These are phyloP conservation scores for Lepidothrix coronata DNA, from an alignment of 2,113 vertebrate species.

Conservation along the genomic window DNA sequence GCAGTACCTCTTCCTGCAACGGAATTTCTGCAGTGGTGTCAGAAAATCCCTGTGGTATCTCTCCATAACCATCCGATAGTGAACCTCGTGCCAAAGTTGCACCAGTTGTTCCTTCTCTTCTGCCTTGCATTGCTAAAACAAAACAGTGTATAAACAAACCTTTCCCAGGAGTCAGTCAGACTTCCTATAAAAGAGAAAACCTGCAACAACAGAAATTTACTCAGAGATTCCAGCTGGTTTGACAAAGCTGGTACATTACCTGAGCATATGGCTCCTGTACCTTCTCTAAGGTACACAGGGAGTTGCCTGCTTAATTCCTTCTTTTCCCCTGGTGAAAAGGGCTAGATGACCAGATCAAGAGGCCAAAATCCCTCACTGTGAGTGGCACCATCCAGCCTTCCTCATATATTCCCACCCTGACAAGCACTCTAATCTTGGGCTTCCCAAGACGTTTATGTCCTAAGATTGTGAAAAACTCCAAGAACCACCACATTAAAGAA, in stretches of 20 bases:
- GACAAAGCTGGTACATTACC: not conserved
- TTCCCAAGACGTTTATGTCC: not conserved
- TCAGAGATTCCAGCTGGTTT: not conserved
- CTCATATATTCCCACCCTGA: not conserved
- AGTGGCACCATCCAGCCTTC: not conserved
- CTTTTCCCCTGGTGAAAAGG: not conserved
- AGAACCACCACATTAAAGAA: not conserved
- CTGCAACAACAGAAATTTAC: not conserved
- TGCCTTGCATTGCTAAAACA: slow-evolving; percentile 44
- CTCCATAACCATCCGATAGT: slow-evolving; percentile 51
- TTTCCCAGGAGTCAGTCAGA: not conserved
- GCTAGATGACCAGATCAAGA: not conserved
- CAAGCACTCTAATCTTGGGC: not conserved
- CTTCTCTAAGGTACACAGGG: not conserved
- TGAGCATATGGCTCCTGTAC: not conserved
- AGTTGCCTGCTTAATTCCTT: not conserved
- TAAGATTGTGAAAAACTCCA: not conserved
- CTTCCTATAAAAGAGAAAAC: not conserved
- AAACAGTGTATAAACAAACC: not conserved
- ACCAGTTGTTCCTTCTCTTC: slow-evolving; percentile 64
- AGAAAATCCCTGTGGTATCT: not conserved
- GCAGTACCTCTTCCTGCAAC: slow-evolving; percentile 67
- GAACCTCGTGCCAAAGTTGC: slow-evolving; percentile 72
- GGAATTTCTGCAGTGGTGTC: slow-evolving; percentile 69
- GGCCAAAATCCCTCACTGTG: not conserved